Evolutionary conservation across 1,140 invertebrate genomes (phyloP), one percentile per base, ranked within the genome.

Genomic region (Achroia grisella): DNA sequence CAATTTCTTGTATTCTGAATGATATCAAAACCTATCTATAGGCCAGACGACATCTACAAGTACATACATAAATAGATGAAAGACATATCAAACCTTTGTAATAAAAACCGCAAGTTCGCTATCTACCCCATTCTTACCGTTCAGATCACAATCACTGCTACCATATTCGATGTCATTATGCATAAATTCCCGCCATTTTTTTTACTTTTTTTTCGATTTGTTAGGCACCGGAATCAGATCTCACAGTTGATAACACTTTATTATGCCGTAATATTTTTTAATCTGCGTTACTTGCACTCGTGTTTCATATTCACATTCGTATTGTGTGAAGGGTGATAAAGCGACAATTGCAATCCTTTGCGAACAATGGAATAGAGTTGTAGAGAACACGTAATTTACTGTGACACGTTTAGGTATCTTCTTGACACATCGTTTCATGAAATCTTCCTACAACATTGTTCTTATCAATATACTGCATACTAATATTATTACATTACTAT

Each of bases 231-330:
- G 73, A 71, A 68, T 76, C 71, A 80, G 78, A 82, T 82, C 76
- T 78, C 75, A 73, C 70, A 80, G 69, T 62, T 66, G 78, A 82
- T 82, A 82, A 80, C 62, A 64, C 74, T 76, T 80, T 80, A 82
- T 82, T 82, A 80, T 82, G 67, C 76, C 73, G 69, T 71, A 82
- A 77, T 70, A 80, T 82, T 80, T 79, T 82, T 78, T 79, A 82
- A 82, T 79, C 78, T 77, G 61, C 57, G 65, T 62, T 67, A 72
- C 60, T 54, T 48, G 42, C 36, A 41, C 35, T 63, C 51, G 41
- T 39, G 47, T 54, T 62, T 62, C 52, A 45, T 53, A 62, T 62
- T 66, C 51, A 54, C 44, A 58, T 62, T 58, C 52, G 51, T 60
- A 50, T 65, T 59, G 52, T 64, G 45, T 52, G 48, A 44, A 45